Evolutionary conservation across 2,888 invertebrate species (phyloP), one percentile per base, ranked within the genome.

Genomic region (Zootermopsis nevadensis): DNA sequence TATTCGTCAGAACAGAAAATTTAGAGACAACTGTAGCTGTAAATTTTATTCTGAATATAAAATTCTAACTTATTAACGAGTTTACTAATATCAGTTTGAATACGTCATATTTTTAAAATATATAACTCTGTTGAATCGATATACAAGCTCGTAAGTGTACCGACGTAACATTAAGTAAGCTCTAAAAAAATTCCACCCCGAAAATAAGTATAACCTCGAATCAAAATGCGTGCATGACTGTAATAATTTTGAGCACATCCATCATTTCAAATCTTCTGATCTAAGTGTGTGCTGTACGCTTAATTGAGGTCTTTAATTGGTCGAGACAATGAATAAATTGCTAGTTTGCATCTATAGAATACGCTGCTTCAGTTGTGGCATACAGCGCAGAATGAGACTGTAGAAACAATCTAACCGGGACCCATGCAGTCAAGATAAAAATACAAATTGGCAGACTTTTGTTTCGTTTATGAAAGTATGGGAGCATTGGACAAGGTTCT

Each of bases 61-160:
- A 76, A 76, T 76, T 76, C 42, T 22, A 27, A 76, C 76, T 2
- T 76, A n/a, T 76, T 76, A 42, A 76, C n/a, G 76, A n/a, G 7
- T 8, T 15, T 15, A 27, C 42, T 38, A 76, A 76, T 76, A 42
- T 76, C 42, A 38, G 76, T 76, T 76, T 27, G 35, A n/a, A 15
- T 76, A 38, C 27, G 76, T 27, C 42, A 76, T n/a, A 38, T 76
- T 35, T 72, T 72, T 4, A 72, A 72, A 72, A 33, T 72, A 19
- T 72, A 31, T 24, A 24, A 7, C 72, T 30, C 27, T 67, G 19
- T 27, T 19, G 15, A 48, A 60, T 15, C n/a, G 60, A 15, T 53
- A 60, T n/a, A 60, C n/a, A 27, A 60, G 12, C 7, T 60, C 2
- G 3, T 19, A 3, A 3, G 15, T 15, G 38, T 10, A 4, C 15